Base-by-base conservation (phyloP, 2,797 vertebrate species). In the Gallinago solitaria region DNA sequence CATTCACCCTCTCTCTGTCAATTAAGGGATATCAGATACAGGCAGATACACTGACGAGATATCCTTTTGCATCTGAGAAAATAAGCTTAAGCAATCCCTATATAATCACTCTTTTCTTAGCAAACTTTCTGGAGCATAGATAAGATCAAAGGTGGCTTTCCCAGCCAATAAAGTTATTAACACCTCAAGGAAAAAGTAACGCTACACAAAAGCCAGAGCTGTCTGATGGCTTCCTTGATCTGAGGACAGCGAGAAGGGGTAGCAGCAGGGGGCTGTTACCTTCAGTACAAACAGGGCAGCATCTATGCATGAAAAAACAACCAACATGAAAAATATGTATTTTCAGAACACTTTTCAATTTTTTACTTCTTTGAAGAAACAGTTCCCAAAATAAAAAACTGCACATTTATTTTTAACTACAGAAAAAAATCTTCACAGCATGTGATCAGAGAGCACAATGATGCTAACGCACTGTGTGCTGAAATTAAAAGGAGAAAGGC, bases 61-160 rank as follows among this genome's bases (percentile, higher is more conserved):
- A 92, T 67, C 32, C 43, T 80, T 87, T 89, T 94, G 79, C 70
- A 87, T 90, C 86, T 82, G 48, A 94, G 85, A 87, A 88, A 61
- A 84, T 50, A 87, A 93, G 81, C 70, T 79, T 89, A 92, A 93
- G 63, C n/a, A 79, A 87, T 79, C n/a, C 80, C 83, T 79, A 63
- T 8, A 56, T 69, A 79, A 95, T 84, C 83, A 60, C 71, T 86
- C 74, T 74, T 67, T 83, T 92, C 54, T 59, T 64, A 48, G 35
- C 35, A 90, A 94, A 83, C 81, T 87, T 87, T 92, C 78, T 87
- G 78, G 28, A 90, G 78, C 51, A 37, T 39, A 73, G 70, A 33
- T 56, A 93, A 96, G 93, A 96, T 93, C 92, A 96, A 95, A 96
- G 74, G 74, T 74, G 35, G 77, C 43, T 87, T 87, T 95, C 33